Evolutionary conservation across 1,140 invertebrate genomes (phyloP).

Genomic region (Drosophila pallidifrons): DNA sequence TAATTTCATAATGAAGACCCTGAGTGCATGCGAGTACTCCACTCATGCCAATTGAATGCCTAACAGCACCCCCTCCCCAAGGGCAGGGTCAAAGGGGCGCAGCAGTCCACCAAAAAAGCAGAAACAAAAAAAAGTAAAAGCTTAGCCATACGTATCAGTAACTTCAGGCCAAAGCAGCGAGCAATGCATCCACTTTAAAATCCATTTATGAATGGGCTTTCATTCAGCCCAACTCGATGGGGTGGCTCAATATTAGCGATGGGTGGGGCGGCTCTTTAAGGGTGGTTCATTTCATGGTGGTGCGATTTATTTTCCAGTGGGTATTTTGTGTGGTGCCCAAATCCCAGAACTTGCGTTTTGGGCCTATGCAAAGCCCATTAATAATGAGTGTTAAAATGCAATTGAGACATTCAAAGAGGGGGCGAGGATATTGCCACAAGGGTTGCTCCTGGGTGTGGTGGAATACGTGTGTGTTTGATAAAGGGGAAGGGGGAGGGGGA

Average conservation of each 20-base stretch:
- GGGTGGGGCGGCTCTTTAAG: constrained; percentile 12
- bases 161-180: constrained; percentile 2
- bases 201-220: constrained; percentile 45
- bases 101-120: too few relatives aligned
- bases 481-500: not conserved
- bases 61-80: constrained; percentile 11
- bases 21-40: constrained; percentile 62
- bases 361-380: constrained; percentile 51
- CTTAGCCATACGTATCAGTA: constrained; percentile 20
- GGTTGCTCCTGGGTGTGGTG: not conserved
- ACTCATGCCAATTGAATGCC: constrained; percentile 64
- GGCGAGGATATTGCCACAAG: too few relatives aligned
- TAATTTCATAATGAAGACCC: constrained; percentile 79
- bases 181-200: constrained; percentile 78
- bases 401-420: constrained; percentile 46
- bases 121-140: constrained; percentile 1
- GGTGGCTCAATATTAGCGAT: constrained; percentile 13
- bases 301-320: not conserved
- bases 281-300: constrained; percentile 13
- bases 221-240: constrained; percentile 2
- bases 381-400: constrained; percentile 81
- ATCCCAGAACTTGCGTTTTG: constrained; percentile 32
- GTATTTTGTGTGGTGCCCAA: constrained; percentile 23
- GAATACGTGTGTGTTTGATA: too few relatives aligned
- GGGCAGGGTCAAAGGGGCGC: not conserved